phyloP scores from a whole-genome alignment of 1,140 invertebrate species.

The Drosophila asahinai region DNA sequence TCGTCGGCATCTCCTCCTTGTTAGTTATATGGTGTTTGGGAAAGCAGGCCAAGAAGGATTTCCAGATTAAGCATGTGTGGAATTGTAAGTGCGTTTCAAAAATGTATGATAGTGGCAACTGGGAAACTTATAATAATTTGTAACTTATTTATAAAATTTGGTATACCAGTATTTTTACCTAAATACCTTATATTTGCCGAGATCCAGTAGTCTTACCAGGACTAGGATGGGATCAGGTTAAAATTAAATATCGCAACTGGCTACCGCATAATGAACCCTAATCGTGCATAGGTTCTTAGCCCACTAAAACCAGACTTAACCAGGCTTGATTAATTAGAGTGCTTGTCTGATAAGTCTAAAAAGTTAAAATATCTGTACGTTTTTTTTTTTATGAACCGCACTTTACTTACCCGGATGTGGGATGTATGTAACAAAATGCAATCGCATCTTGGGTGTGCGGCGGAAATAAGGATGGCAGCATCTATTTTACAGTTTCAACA shows the following conservation, averaged over 20 bases:
- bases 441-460: slow-evolving; percentile 41
- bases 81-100: slow-evolving; percentile 1
- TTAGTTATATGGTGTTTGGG: slow-evolving; percentile 49
- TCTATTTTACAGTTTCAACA: slow-evolving; percentile 80
- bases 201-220: too few relatives aligned
- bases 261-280: too few relatives aligned
- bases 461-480: slow-evolving; percentile 37
- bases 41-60: slow-evolving; percentile 55
- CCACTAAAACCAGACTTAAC: not conserved
- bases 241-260: too few relatives aligned
- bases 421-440: slow-evolving; percentile 39
- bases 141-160: not conserved
- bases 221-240: too few relatives aligned
- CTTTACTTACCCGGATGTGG: slow-evolving; percentile 20
- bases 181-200: too few relatives aligned
- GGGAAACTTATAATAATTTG: not conserved
- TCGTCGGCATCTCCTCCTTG: slow-evolving; percentile 40
- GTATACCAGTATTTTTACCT: not conserved
- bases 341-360: too few relatives aligned
- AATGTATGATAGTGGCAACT: not conserved
- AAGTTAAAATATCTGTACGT: not conserved
- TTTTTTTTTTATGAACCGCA: not conserved
- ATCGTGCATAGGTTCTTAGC: too few relatives aligned
- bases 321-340: not conserved
- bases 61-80: slow-evolving; percentile 45